Evolutionary conservation across 2,113 vertebrate genomes (phyloP).

Genomic region (Centropus bengalensis): DNA sequence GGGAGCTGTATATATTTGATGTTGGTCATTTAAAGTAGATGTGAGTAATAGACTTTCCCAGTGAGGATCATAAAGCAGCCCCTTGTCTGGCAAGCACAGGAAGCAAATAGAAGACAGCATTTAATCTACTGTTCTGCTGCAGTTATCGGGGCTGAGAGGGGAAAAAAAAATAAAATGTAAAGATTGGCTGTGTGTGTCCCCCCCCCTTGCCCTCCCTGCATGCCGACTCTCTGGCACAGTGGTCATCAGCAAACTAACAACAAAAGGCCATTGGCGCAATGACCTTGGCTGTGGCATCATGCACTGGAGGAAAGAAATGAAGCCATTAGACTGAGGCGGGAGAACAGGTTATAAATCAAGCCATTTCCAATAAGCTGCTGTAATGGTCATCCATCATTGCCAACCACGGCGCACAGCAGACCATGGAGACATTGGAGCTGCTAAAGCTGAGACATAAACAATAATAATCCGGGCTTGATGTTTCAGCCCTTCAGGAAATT

Average conservation of each 20-base stretch:
- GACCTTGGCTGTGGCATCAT: slow-evolving; percentile 99
- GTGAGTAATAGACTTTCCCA: slow-evolving; percentile 97
- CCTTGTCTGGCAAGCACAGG: slow-evolving; percentile 84
- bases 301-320: slow-evolving; percentile 98
- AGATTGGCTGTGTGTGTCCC: slow-evolving; percentile 61
- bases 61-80: slow-evolving; percentile 91
- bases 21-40: slow-evolving; percentile 95
- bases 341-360: slow-evolving; percentile 98
- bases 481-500: slow-evolving; percentile 89
- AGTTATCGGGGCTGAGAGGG: slow-evolving; percentile 80
- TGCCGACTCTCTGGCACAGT: slow-evolving; percentile 75
- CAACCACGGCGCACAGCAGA: slow-evolving; percentile 85
- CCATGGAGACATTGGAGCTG: slow-evolving; percentile 87
- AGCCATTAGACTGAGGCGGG: slow-evolving; percentile 99
- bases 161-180: slow-evolving; percentile 77
- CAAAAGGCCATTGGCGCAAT: slow-evolving; percentile 95
- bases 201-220: background rate
- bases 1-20: slow-evolving; percentile 96
- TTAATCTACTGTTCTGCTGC: slow-evolving; percentile 88
- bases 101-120: slow-evolving; percentile 85
- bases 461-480: slow-evolving; percentile 92
- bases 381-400: slow-evolving; percentile 99
- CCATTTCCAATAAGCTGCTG: slow-evolving; percentile 99
- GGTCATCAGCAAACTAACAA: slow-evolving; percentile 96
- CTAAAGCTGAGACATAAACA: slow-evolving; percentile 93